Evolutionary conservation across 2,888 invertebrate species (phyloP).

Genomic region (Leucania comma): DNA sequence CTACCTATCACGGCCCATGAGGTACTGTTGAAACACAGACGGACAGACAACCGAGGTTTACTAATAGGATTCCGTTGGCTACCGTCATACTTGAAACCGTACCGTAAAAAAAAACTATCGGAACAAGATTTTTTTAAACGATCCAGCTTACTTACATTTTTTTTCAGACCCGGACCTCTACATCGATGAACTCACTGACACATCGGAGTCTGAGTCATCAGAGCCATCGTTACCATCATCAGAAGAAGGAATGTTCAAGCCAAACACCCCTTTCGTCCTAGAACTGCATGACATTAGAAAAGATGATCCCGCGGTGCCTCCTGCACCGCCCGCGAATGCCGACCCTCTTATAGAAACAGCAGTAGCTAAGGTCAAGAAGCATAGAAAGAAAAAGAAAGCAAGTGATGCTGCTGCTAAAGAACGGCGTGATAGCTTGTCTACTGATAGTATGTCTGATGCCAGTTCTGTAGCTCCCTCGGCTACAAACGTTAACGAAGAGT

Average conservation of each 20-base stretch:
- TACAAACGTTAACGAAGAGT: conserved; percentile 73
- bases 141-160: background rate
- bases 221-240: conserved; percentile 66
- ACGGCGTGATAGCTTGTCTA: conserved; percentile 63
- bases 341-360: background rate
- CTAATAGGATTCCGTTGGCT: no score
- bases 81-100: no score
- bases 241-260: conserved; percentile 62
- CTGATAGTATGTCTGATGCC: conserved; percentile 69
- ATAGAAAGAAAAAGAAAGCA: conserved; percentile 71
- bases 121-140: background rate
- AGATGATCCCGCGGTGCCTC: conserved; percentile 60
- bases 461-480: conserved; percentile 59
- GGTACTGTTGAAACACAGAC: no score
- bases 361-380: conserved; percentile 63
- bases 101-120: background rate
- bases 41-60: no score
- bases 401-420: conserved; percentile 13
- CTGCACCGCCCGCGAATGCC: conserved; percentile 4
- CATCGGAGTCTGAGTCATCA: conserved; percentile 60
- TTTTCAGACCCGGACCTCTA: conserved; percentile 55
- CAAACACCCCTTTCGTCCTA: conserved; percentile 68
- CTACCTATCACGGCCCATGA: no score
- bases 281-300: conserved; percentile 77
- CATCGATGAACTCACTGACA: conserved; percentile 55